Evolutionary conservation across 2,797 vertebrate genomes (phyloP), one percentile per base, ranked within the genome.

Genomic region (Poecile montanus): DNA sequence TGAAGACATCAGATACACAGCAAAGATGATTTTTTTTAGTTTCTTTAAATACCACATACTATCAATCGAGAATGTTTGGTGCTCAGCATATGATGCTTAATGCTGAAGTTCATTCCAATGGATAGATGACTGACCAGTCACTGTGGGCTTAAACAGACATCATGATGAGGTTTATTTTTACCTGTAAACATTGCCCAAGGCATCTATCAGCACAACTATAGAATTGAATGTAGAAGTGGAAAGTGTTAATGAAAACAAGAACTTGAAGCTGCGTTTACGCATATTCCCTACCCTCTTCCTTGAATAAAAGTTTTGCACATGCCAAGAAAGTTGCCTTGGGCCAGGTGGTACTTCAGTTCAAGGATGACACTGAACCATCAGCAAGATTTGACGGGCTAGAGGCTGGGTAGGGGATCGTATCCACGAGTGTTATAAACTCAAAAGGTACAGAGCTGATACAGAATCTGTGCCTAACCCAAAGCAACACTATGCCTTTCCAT

Each of bases 331-430:
- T 21, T 44, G n/a, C 53, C 16, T 48, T 26, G 30, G n/a, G 57
- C 25, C 38, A 91, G 50, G 3, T 1, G 11, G n/a, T 18, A 9
- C 50, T 72, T 6, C 1, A 16, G 36, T 34, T 45, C 57, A 78
- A 61, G 84, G 36, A 75, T 11, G 10, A 34, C 16, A 38, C 0
- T 50, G 30, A 88, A 85, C 60, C 21, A 72, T 30, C 34, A 75
- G 25, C 16, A 71, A 56, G 56, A 34, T 11, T 5, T 29, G 50
- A 32, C 4, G 61, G 38, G 30, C 51, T 36, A 11, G 34, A 84
- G 38, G 38, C 29, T 26, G 29, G 44, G 12, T 7, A 17, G 11
- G 29, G 17, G 14, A 62, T n/a, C 30, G 18, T 0, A 0, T 2
- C 26, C 3, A 3, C 16, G 14, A 9, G 50, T 3, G 3, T 61